phyloP scores from a whole-genome alignment of 2,797 vertebrate genomes.

The Epinephelus coioides region DNA sequence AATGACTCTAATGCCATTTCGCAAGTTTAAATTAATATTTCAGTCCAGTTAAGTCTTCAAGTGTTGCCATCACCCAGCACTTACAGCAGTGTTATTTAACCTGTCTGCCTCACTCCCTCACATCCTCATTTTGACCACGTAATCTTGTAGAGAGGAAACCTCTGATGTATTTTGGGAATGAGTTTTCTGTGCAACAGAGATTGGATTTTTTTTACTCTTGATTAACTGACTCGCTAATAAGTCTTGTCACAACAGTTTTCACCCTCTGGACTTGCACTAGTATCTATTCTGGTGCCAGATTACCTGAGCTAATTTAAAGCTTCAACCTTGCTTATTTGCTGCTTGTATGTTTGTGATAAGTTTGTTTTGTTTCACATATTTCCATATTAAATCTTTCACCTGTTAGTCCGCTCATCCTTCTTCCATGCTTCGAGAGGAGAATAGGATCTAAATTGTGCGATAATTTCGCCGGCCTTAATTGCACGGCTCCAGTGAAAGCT shows the following conservation, averaged over 20 bases:
- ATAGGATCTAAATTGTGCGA: constrained; percentile 72
- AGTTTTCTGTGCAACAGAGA: constrained; percentile 43
- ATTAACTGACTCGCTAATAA: constrained; percentile 63
- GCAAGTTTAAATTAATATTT: constrained; percentile 16
- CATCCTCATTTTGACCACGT: constrained; percentile 47
- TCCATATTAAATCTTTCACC: constrained; percentile 32
- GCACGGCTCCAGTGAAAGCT: constrained; percentile 75
- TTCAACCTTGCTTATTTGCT: constrained; percentile 7
- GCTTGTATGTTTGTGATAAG: constrained; percentile 19
- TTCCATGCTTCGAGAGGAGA: constrained; percentile 44
- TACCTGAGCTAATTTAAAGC: constrained; percentile 44
- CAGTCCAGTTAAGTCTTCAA: constrained; percentile 24
- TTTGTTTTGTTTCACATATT: constrained; percentile 37
- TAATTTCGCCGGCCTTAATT: constrained; percentile 80
- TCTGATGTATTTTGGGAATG: constrained; percentile 46
- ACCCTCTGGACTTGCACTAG: constrained; percentile 35
- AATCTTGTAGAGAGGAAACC: constrained; percentile 46
- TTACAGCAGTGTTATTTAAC: constrained; percentile 40
- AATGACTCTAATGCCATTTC: background rate
- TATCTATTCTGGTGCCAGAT: constrained; percentile 35
- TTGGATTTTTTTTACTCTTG: constrained; percentile 38
- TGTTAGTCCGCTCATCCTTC: constrained; percentile 48
- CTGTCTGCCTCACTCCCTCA: constrained; percentile 34
- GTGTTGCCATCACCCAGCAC: background rate
- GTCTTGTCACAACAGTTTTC: constrained; percentile 55